Percentiles rank a stretch among this genome's conserved stretches.
phyloP scores from a whole-genome alignment of 2,113 vertebrate genomes.

The Uria aalge region DNA sequence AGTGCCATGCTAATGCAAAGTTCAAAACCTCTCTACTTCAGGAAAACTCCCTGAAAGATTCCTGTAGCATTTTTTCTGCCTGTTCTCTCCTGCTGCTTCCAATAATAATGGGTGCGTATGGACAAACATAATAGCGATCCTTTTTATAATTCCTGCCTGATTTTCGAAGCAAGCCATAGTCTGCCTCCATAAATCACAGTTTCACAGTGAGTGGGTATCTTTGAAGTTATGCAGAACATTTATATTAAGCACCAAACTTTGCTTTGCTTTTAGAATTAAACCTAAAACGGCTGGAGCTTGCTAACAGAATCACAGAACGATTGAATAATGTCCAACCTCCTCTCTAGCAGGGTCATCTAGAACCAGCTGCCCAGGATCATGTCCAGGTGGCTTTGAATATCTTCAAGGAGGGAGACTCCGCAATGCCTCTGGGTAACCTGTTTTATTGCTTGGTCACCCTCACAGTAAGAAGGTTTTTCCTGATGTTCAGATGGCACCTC shows the following conservation, averaged over 20 bases:
- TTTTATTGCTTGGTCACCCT: background rate
- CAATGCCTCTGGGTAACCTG: background rate
- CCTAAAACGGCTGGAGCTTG: background rate
- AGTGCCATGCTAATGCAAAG: background rate
- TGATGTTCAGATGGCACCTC: background rate
- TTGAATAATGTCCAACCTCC: background rate
- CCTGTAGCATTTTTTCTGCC: background rate
- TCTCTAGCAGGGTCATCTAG: background rate
- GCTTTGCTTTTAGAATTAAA: conserved; percentile 8
- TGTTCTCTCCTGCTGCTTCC: conserved; percentile 1
- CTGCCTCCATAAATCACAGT: conserved; percentile 66
- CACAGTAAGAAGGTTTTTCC: background rate
- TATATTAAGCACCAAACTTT: conserved; percentile 55
- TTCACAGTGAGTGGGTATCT: conserved; percentile 51
- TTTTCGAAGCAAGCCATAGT: conserved; percentile 41
- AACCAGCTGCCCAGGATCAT: background rate
- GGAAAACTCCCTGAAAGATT: background rate
- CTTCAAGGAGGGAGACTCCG: background rate
- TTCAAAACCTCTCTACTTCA: background rate
- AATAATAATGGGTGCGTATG: conserved; percentile 41
- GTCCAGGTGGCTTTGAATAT: background rate
- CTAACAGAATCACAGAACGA: background rate
- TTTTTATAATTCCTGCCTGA: background rate
- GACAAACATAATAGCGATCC: background rate
- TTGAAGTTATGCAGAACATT: conserved; percentile 39